A percentile compares a stretch with the other conserved stretches of the same genome.
Conservation (phyloP, 2,113 vertebrate species). For the Apus apus region DNA sequence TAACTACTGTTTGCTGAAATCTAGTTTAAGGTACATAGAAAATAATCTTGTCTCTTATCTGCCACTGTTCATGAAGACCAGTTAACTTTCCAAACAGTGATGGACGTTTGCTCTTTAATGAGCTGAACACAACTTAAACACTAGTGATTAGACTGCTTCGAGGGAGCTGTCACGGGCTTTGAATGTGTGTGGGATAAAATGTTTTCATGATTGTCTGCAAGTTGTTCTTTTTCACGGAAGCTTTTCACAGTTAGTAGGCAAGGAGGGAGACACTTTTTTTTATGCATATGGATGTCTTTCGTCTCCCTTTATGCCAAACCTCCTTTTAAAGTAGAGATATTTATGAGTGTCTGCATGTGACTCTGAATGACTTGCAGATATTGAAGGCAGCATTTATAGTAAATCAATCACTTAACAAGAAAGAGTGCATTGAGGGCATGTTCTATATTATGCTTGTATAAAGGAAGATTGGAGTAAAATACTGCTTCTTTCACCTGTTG, state of each 20-base stretch:
- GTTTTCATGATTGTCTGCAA: slow-evolving; percentile 21
- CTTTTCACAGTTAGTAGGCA: slow-evolving; percentile 24
- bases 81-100: background rate
- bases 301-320: background rate
- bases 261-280: background rate
- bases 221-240: slow-evolving; percentile 13
- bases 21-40: background rate
- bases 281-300: background rate
- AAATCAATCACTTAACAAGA: slow-evolving; percentile 18
- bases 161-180: background rate
- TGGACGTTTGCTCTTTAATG: background rate
- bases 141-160: background rate
- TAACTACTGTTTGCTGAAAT: background rate
- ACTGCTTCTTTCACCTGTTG: background rate
- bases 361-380: slow-evolving; percentile 56
- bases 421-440: background rate
- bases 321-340: slow-evolving; percentile 8
- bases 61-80: background rate
- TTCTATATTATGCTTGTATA: background rate
- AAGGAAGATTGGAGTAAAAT: background rate
- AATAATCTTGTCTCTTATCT: background rate
- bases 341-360: slow-evolving; percentile 12
- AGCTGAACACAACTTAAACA: background rate
- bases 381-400: slow-evolving; percentile 16
- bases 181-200: slow-evolving; percentile 36